These are phyloP conservation scores for Tetragonula carbonaria DNA, from an alignment of 2,888 invertebrate species.

Conservation along the genomic window DNA sequence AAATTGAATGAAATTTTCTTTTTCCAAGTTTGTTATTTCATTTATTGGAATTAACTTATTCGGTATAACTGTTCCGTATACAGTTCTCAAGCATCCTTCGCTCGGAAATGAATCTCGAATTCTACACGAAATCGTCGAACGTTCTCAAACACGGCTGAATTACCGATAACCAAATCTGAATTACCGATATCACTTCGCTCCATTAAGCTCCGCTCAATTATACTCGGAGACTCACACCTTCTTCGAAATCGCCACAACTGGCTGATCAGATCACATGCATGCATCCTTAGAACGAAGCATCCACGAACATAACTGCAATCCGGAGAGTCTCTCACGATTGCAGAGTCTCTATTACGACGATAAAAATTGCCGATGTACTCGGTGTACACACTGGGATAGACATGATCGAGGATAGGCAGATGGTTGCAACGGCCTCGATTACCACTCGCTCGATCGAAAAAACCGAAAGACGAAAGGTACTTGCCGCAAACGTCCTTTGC, in stretches of 20 bases:
- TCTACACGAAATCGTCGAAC: too few relatives aligned
- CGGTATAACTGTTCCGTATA: too few relatives aligned
- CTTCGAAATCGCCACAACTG: neutral
- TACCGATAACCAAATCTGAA: too few relatives aligned
- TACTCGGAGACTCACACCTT: neutral
- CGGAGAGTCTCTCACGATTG: neutral
- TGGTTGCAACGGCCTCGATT: slow-evolving; percentile 25
- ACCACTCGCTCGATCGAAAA: slow-evolving; percentile 2
- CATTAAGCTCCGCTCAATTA: neutral
- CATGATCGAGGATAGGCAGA: neutral
- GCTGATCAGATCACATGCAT: neutral
- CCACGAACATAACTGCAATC: neutral
- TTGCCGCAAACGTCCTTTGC: too few relatives aligned
- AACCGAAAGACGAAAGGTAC: too few relatives aligned
- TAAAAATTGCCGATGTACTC: slow-evolving; percentile 9
- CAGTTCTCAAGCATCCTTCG: too few relatives aligned
- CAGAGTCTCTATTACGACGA: neutral
- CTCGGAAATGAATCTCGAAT: too few relatives aligned
- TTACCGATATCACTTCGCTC: neutral
- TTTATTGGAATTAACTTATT: too few relatives aligned
- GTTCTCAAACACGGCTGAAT: too few relatives aligned
- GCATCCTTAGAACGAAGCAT: neutral
- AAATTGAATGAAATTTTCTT: too few relatives aligned
- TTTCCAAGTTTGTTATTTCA: too few relatives aligned
- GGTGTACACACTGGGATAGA: neutral